Evolutionary conservation across 2,113 vertebrate species (phyloP).

Genomic region (Pedetes capensis): DNA sequence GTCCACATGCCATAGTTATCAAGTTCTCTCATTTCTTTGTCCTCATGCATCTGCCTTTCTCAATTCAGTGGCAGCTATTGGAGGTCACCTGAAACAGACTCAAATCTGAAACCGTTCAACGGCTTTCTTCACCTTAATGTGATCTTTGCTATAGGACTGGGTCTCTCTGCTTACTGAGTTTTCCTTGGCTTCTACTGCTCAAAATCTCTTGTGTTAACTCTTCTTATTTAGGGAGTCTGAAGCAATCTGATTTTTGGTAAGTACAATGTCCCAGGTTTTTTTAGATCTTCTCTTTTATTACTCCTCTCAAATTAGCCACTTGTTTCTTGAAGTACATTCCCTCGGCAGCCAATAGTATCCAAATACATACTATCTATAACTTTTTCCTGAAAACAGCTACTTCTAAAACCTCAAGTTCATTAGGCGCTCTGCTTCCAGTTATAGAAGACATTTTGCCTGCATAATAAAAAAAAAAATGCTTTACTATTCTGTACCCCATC

Average conservation of each 20-base stretch:
- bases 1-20: background rate
- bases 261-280: background rate
- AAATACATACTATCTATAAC: background rate
- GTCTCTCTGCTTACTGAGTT: background rate
- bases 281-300: background rate
- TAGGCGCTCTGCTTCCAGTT: constrained; percentile 1
- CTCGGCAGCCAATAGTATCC: background rate
- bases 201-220: background rate
- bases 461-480: too few relatives aligned
- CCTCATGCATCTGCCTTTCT: background rate
- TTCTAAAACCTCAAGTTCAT: background rate
- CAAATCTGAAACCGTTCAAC: too few relatives aligned
- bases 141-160: background rate
- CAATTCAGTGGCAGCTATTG: background rate
- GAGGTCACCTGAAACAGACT: background rate
- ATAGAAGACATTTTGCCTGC: background rate
- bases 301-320: background rate
- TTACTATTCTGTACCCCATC: too few relatives aligned
- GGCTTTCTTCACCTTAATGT: background rate
- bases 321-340: constrained; percentile 26
- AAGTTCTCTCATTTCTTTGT: background rate
- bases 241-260: constrained; percentile 11
- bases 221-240: background rate
- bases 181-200: background rate
- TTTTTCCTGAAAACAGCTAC: background rate